A percentile compares a stretch with the other conserved stretches of the same genome.
phyloP scores from a whole-genome alignment of 2,797 vertebrate species.

The Triplophysa bombifrons region DNA sequence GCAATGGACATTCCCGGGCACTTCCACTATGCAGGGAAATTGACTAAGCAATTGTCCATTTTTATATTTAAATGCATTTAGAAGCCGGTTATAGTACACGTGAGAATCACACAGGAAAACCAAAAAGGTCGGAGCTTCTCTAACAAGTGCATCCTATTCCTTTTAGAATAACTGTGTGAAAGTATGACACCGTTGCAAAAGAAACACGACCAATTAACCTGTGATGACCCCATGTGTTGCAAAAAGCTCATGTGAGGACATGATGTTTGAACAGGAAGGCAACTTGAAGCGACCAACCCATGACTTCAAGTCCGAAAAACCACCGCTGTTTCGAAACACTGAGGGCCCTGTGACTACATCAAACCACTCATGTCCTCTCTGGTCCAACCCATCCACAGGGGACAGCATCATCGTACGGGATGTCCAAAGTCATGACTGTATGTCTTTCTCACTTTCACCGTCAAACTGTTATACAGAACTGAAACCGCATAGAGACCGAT shows the following conservation, averaged over 20 bases:
- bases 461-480: not conserved
- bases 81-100: not conserved
- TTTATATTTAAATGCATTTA: not conserved
- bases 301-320: not conserved
- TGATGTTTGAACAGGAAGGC: not conserved
- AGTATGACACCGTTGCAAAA: not conserved
- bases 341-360: slow-evolving; percentile 3
- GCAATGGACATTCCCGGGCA: not conserved
- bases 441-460: slow-evolving; percentile 26
- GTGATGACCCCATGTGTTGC: not conserved
- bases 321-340: not conserved
- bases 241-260: not conserved
- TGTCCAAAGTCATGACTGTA: slow-evolving; percentile 19
- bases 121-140: not conserved
- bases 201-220: not conserved
- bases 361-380: not conserved
- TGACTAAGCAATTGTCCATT: not conserved
- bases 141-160: not conserved
- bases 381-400: slow-evolving; percentile 7
- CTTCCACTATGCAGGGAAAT: not conserved
- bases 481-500: slow-evolving; percentile 10
- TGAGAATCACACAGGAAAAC: not conserved
- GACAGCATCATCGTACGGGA: slow-evolving; percentile 37
- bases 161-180: not conserved
- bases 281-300: not conserved